These are phyloP conservation scores for Petrocephalus microphthalmus DNA, from an alignment of 2,113 vertebrate genomes.

Conservation along the genomic window DNA sequence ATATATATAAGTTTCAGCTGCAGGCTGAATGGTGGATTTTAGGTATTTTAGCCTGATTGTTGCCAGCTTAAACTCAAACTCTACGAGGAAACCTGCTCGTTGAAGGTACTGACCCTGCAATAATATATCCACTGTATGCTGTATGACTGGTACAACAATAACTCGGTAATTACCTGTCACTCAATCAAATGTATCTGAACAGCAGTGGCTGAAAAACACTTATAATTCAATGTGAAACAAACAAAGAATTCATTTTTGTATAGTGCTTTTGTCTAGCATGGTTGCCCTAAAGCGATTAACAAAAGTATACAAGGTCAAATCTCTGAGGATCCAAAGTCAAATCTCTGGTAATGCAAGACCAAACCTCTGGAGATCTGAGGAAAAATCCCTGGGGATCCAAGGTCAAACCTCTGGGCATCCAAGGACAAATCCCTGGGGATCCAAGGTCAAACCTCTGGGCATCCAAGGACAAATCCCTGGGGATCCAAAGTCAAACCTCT, in stretches of 20 bases:
- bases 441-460: not conserved
- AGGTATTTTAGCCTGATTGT: not conserved
- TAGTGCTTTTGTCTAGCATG: not conserved
- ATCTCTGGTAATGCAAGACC: no score
- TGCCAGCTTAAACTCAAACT: not conserved
- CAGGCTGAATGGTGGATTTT: not conserved
- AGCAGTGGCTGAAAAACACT: not conserved
- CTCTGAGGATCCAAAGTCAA: not conserved
- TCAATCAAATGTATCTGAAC: not conserved
- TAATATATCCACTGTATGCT: not conserved
- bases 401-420: not conserved
- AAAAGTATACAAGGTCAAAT: not conserved
- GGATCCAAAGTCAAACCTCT: not conserved
- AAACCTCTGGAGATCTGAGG: no score
- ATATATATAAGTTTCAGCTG: not conserved
- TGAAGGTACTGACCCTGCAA: not conserved
- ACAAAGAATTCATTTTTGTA: not conserved
- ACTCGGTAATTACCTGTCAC: not conserved
- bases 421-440: no score
- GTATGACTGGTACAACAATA: not conserved
- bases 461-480: not conserved
- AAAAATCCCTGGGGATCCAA: not conserved
- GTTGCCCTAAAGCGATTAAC: not conserved
- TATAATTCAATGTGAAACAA: not conserved
- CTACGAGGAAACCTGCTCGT: not conserved